Evolutionary conservation across 2,888 invertebrate genomes (phyloP).

Genomic region (Laspeyria flexula): DNA sequence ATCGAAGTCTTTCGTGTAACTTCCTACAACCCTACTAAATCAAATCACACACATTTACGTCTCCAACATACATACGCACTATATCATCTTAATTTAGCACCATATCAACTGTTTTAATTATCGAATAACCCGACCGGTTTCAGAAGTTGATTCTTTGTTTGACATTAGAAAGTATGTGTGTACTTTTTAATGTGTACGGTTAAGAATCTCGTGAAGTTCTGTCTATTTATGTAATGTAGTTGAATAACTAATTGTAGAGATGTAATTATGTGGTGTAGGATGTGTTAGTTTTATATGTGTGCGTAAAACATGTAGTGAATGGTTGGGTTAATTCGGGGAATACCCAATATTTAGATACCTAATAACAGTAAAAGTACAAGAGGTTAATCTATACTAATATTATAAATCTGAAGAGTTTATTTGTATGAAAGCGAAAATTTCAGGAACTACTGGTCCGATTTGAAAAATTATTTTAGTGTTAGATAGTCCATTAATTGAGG

Average conservation of each 20-base stretch:
- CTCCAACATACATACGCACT: neutral
- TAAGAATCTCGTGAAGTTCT: slow-evolving; percentile 14
- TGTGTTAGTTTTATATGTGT: slow-evolving; percentile 27
- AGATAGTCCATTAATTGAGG: no score
- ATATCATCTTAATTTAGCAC: neutral
- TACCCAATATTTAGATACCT: neutral
- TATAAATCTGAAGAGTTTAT: no score
- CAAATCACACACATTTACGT: neutral
- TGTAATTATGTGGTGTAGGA: slow-evolving; percentile 24
- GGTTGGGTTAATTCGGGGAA: slow-evolving; percentile 11
- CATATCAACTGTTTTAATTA: neutral
- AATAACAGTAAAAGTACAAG: no score
- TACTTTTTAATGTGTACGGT: slow-evolving; percentile 8
- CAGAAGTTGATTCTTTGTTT: neutral
- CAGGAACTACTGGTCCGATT: no score
- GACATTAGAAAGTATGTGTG: neutral
- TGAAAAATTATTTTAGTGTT: no score
- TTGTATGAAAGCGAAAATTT: no score
- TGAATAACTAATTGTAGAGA: slow-evolving; percentile 40
- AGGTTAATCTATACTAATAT: no score
- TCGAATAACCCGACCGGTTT: neutral
- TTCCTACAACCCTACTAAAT: slow-evolving; percentile 28
- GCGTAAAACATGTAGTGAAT: slow-evolving; percentile 17
- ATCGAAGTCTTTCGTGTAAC: slow-evolving; percentile 28
- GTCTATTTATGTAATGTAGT: slow-evolving; percentile 29